Percentiles rank a stretch among this genome's conserved stretches.
These are phyloP conservation scores for Ips nitidus DNA, from an alignment of 1,140 invertebrate species.

Conservation along the genomic window DNA sequence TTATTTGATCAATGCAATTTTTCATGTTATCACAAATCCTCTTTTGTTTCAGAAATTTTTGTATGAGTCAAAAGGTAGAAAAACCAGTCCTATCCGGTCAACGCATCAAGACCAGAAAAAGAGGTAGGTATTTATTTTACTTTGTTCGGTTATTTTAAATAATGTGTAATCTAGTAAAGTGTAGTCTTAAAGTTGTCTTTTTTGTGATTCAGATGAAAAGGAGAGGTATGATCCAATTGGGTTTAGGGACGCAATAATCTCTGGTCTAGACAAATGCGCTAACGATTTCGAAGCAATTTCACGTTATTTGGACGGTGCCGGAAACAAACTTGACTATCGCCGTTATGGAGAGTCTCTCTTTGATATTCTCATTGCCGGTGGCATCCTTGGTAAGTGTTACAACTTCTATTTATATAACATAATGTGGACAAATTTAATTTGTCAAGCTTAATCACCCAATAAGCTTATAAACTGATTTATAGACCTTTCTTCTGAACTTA, in stretches of 20 bases:
- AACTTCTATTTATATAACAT: constrained; percentile 1
- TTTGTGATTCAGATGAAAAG: constrained; percentile 85
- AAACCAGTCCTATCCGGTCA: constrained; percentile 99
- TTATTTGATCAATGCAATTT: constrained; percentile 1
- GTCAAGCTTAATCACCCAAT: neutral
- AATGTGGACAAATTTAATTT: neutral
- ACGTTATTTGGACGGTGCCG: constrained; percentile 91
- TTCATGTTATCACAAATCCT: neutral
- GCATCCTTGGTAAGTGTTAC: constrained; percentile 63
- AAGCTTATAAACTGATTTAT: too few species aligned
- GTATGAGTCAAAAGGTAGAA: constrained; percentile 99
- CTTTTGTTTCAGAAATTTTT: constrained; percentile 58
- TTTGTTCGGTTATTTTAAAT: neutral
- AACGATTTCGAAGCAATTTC: constrained; percentile 89
- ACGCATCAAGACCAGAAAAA: constrained; percentile 99
- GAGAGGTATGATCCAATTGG: constrained; percentile 98
- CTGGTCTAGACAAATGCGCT: constrained; percentile 89
- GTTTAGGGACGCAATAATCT: constrained; percentile 93
- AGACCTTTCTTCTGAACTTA: too few species aligned
- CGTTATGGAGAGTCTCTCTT: constrained; percentile 97
- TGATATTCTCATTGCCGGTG: constrained; percentile 96
- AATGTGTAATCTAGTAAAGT: neutral
- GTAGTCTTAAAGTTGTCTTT: neutral
- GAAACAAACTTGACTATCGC: constrained; percentile 94
- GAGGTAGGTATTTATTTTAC: constrained; percentile 67